Base-by-base conservation (phyloP, 2,797 vertebrate genomes). In the Cichlasoma orientale region DNA sequence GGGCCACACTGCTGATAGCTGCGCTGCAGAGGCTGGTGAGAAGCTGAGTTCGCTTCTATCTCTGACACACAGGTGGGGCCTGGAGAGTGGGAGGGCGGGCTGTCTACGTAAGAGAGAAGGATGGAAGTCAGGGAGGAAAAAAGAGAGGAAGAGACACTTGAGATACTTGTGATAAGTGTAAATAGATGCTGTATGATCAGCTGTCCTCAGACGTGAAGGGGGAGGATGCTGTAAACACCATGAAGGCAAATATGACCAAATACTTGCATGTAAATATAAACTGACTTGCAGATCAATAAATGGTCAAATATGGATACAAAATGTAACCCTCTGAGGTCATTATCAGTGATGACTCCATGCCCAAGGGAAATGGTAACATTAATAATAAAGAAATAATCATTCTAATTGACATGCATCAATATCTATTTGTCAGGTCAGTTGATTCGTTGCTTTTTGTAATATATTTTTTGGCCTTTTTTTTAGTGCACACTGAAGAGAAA, bases 1-100 rank as follows among this genome's bases (percentile, higher is more conserved):
- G 83, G 73, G 31, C 76, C 41, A 59, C 29, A 29, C 25, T 75
- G 73, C 79, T 77, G 78, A 89, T 77, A 23, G 66, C 25, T 0
- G 72, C 18, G 47, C 79, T 2, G 54, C 61, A 66, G 66, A 66
- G 56, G 19, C 68, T 21, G 19, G 23, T n/a, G 41, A 75, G 82
- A 82, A 66, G 63, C 14, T 54, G 56, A 56, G 56, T 74, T 81
- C 72, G 70, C 36, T 72, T 77, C 61, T 54, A 55, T 75, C 58
- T 74, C 53, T 38, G 69, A 70, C 76, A 59, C 52, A 36, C 59
- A 82, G 82, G 77, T 58, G 76, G 54, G 56, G 7, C 25, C 12
- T 1, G 11, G 7, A 8, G 47, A 56, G 54, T 2, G 38, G 25
- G 27, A 21, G 14, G 11, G 68, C 50, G 1, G 54, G 21, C 14